A percentile compares a stretch with the other conserved stretches of the same genome.
Conservation (phyloP, 2,888 invertebrate species). For the Maniola hyperantus region DNA sequence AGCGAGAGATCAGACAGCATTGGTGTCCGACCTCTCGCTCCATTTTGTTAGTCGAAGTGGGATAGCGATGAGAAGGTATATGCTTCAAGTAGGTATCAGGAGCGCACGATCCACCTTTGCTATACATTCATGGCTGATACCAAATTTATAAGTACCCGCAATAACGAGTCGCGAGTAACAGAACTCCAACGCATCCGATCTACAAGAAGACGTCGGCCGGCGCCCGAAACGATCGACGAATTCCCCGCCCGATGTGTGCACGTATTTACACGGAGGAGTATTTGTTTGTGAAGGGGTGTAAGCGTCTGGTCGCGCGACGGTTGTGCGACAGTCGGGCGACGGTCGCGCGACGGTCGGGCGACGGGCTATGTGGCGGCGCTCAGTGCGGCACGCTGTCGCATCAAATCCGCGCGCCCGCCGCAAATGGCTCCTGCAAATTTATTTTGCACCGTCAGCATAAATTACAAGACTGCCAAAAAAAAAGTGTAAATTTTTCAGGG, state of each 20-base stretch:
- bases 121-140: no score
- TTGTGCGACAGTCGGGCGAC: neutral
- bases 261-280: neutral
- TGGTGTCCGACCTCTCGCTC: no score
- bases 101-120: no score
- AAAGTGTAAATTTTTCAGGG: no score
- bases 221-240: conserved; percentile 1
- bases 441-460: neutral
- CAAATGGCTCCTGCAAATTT: conserved; percentile 64
- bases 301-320: neutral
- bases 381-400: conserved; percentile 52
- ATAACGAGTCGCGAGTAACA: neutral
- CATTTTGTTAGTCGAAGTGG: no score
- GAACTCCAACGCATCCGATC: neutral
- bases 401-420: conserved; percentile 69
- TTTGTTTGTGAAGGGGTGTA: neutral
- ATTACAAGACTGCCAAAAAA: no score
- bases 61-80: no score
- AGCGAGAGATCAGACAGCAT: no score
- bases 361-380: conserved; percentile 28
- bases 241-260: conserved; percentile 1
- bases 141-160: neutral
- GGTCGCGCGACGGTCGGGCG: conserved; percentile 37
- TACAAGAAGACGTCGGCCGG: neutral
- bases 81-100: no score